Evolutionary conservation across 64 coral and sea anemone species (phyloP).

Genomic region (Actinia tenebrosa): DNA sequence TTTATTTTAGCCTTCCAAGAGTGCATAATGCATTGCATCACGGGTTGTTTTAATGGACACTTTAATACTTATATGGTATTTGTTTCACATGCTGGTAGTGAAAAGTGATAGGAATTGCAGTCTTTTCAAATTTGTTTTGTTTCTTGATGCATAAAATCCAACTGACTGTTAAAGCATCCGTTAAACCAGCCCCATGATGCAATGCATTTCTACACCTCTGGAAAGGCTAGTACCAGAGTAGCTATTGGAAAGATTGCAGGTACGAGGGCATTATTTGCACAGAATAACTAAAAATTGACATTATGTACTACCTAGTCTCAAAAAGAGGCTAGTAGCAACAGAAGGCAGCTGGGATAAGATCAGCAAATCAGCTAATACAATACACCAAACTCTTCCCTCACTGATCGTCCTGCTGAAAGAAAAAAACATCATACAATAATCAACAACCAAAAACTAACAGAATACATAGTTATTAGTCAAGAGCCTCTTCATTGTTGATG

Average conservation of each 20-base stretch:
- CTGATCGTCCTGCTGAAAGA: constrained; percentile 44
- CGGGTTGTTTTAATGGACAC: no score
- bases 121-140: no score
- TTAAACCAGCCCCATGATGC: no score
- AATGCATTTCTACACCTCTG: no score
- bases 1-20: no score
- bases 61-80: no score
- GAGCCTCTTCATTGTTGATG: neutral
- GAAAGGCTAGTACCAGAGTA: neutral
- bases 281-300: neutral
- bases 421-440: constrained; percentile 34
- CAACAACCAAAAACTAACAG: constrained; percentile 9
- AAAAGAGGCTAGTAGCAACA: constrained; percentile 22
- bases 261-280: neutral
- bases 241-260: neutral
- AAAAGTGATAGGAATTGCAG: no score
- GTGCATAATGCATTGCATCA: no score
- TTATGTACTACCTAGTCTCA: constrained; percentile 19
- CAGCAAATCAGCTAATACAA: constrained; percentile 36
- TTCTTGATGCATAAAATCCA: no score
- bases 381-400: constrained; percentile 29
- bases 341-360: neutral
- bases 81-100: no score
- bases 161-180: no score
- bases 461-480: constrained; percentile 12